Conservation (phyloP, 2,888 invertebrate species). For the Leptinotarsa peninsularis region DNA sequence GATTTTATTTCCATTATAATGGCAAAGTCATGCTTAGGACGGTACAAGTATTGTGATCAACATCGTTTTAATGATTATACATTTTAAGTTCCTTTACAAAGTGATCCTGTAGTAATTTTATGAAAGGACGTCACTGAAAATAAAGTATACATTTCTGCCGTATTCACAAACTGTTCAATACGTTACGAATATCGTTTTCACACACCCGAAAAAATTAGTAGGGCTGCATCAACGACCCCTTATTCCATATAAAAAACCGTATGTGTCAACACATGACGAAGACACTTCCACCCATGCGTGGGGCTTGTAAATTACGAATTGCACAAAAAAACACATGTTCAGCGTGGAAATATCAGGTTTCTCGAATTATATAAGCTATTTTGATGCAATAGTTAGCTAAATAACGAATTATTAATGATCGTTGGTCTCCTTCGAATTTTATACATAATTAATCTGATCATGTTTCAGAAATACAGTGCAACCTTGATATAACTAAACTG, state of each 20-base stretch:
- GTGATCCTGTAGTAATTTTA: neutral
- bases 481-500: no score
- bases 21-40: no score
- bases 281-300: constrained; percentile 40
- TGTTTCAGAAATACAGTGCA: no score
- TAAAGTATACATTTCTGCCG: constrained; percentile 23
- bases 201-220: constrained; percentile 35
- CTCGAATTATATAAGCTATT: constrained; percentile 22
- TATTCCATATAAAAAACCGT: constrained; percentile 31
- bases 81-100: no score
- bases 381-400: constrained; percentile 21
- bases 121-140: neutral
- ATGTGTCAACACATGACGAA: constrained; percentile 43
- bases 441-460: no score
- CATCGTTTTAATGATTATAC: no score
- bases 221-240: constrained; percentile 33
- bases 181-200: constrained; percentile 44
- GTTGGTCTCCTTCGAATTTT: neutral
- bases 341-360: constrained; percentile 31
- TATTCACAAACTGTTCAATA: constrained; percentile 38
- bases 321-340: constrained; percentile 39
- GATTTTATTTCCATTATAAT: no score
- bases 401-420: constrained; percentile 3
- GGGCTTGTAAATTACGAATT: constrained; percentile 35
- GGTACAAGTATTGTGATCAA: no score